Base-by-base conservation (phyloP, 2,888 invertebrate species). In the Lasius fuliginosus region DNA sequence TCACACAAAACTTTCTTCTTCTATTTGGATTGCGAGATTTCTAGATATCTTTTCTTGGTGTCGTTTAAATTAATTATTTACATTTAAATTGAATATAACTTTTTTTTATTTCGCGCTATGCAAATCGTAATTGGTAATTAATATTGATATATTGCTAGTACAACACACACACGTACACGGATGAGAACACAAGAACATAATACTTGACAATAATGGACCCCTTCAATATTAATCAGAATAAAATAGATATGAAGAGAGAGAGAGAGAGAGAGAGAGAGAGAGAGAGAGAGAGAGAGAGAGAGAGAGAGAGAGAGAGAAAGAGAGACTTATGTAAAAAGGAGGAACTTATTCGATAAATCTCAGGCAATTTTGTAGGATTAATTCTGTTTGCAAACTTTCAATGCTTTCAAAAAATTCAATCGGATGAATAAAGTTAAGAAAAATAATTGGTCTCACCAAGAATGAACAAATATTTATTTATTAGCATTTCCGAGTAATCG, bases 391-490 rank as follows among this genome's bases (percentile, higher is more conserved):
- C 15, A 11, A 23, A n/a, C 30, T 53, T 8, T 62, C 9, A 40
- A 60, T 27, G 36, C 62, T 18, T 36, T 56, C 18, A 68, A 11
- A 49, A 11, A 53, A n/a, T 53, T 33, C 15, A 46, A 33, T 62
- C 2, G 18, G 18, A 67, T 76, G 49, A 65, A 27, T 23, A 75
- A 62, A 40, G 0, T 8, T 33, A 33, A 12, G 1, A 18, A 18
- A 36, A 67, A 12, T 15, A 6, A 40, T 77, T 40, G 12, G 1
- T 8, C 27, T 36, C 12, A n/a, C 3, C 4, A 53, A 53, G 65
- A 65, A 65, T 23, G 12, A 53, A 77, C 12, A 76, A 49, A 76
- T 49, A 49, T 40, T 76, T 67, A 36, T 27, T 67, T 40, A 67
- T 64, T 30, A 23, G 30, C 0, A 30, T 18, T n/a, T 68, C 15